Evolutionary conservation across 2,888 invertebrate species (phyloP).

Genomic region (Eupithecia subumbrata): DNA sequence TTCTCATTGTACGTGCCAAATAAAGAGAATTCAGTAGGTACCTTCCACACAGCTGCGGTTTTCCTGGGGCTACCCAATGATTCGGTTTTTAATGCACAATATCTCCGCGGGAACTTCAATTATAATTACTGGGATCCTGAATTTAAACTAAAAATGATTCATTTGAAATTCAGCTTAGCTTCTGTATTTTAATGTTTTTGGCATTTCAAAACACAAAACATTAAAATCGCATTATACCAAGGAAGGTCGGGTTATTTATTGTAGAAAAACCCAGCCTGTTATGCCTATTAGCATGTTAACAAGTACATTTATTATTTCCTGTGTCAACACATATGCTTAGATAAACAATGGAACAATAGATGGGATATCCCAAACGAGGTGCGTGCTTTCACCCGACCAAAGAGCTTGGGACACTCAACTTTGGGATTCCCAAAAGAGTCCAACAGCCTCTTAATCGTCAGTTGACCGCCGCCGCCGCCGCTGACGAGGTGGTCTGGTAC

Average conservation of each 20-base stretch:
- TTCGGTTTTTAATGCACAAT: background rate
- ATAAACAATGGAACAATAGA: conserved; percentile 46
- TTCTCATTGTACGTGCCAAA: conserved; percentile 45
- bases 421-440: conserved; percentile 67
- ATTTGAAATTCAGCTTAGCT: background rate
- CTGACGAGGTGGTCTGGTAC: conserved; percentile 21
- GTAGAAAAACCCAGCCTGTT: conserved; percentile 46
- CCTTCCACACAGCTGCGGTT: conserved; percentile 46
- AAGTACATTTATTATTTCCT: conserved; percentile 28
- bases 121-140: background rate
- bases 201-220: background rate
- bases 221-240: background rate
- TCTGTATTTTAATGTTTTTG: background rate
- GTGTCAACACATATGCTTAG: conserved; percentile 33
- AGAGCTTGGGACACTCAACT: conserved; percentile 47
- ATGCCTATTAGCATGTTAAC: conserved; percentile 45
- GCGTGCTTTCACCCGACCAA: conserved; percentile 64
- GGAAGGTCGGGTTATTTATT: background rate
- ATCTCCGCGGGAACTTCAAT: background rate
- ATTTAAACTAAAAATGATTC: background rate
- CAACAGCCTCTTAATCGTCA: conserved; percentile 48
- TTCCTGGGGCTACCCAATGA: conserved; percentile 45
- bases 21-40: conserved; percentile 13
- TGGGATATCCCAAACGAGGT: conserved; percentile 57
- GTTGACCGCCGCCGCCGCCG: conserved; percentile 40